Conservation (phyloP, 1,140 invertebrate species). For the Adelges cooleyi region DNA sequence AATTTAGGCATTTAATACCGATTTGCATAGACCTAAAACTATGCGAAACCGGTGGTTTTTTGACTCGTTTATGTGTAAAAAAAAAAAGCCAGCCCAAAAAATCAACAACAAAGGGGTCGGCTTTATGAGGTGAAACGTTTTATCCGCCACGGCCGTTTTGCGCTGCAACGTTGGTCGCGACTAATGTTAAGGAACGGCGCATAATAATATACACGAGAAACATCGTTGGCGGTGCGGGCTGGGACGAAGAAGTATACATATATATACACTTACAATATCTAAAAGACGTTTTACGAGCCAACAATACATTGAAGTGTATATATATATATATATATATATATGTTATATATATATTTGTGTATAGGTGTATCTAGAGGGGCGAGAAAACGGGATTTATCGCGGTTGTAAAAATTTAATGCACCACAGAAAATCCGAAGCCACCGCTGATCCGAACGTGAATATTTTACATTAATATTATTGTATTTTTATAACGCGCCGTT, state of each 20-base stretch:
- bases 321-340: neutral
- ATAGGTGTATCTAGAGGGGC: neutral
- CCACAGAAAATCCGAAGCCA: slow-evolving; percentile 17
- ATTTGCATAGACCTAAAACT: slow-evolving; percentile 2
- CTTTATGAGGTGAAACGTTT: slow-evolving; percentile 27
- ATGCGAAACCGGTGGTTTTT: neutral
- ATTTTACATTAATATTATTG: slow-evolving; percentile 26
- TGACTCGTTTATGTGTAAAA: neutral
- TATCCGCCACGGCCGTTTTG: neutral
- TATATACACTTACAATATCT: slow-evolving; percentile 15
- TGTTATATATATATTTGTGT: neutral
- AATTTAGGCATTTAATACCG: slow-evolving; percentile 17
- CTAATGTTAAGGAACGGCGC: slow-evolving; percentile 21
- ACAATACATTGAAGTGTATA: slow-evolving; percentile 6
- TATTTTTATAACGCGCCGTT: slow-evolving; percentile 12
- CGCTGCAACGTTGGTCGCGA: slow-evolving; percentile 18
- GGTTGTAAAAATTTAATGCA: slow-evolving; percentile 28
- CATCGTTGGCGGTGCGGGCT: too few species aligned
- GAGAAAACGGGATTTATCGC: slow-evolving; percentile 17
- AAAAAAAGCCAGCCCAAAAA: too few species aligned
- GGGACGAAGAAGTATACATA: too few species aligned
- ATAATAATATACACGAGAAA: too few species aligned
- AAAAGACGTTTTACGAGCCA: slow-evolving; percentile 16
- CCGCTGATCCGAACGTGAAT: slow-evolving; percentile 20
- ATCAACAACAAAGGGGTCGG: too few species aligned